Base-by-base conservation (phyloP, 1,140 invertebrate species). In the Magallana gigas region DNA sequence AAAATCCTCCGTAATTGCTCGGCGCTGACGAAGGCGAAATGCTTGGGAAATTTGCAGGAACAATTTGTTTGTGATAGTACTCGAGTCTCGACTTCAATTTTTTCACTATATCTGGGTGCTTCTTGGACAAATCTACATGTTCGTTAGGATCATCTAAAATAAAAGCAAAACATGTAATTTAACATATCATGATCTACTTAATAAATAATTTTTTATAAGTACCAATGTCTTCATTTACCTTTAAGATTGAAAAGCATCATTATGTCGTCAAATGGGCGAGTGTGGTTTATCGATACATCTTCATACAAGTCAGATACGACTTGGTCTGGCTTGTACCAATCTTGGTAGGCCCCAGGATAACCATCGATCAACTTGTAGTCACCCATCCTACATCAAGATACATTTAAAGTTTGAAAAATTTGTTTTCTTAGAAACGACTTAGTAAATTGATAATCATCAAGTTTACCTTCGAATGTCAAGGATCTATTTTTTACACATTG, bases 81-180 rank as follows among this genome's bases (percentile, higher is more conserved):
- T 85, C 68, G 36, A 91, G 84, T 18, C 88, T 87, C 8, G 57
- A 14, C 8, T 60, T 85, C 60, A 91, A n/a, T 60, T 90, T 87
- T 7, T 76, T 59, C 3, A 90, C 87, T 16, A 91, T 59, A n/a
- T 90, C 90, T 1, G 88, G 86, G 16, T 85, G 36, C 62, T 85
- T 71, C 4, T 23, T 16, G 0, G 88, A 89, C 5, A 90, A 62
- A 62, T 91, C 85, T 14, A 87, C 82, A 58, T 83, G 86, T 81
- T 91, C 91, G 29, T 83, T 89, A 0, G 91, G 91, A 83, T 90
- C 91, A 58, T 86, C 90, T 91, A 76, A 11, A 85, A 88, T 11
- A 57, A 57, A 68, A 48, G 5, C 36, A 48, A 48, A 88, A 60
- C 59, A 58, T 48, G 36, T 81, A 81, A 12, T n/a, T 81, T n/a